Conservation (phyloP, 2,113 vertebrate genomes). For the Hippocampus comes region DNA sequence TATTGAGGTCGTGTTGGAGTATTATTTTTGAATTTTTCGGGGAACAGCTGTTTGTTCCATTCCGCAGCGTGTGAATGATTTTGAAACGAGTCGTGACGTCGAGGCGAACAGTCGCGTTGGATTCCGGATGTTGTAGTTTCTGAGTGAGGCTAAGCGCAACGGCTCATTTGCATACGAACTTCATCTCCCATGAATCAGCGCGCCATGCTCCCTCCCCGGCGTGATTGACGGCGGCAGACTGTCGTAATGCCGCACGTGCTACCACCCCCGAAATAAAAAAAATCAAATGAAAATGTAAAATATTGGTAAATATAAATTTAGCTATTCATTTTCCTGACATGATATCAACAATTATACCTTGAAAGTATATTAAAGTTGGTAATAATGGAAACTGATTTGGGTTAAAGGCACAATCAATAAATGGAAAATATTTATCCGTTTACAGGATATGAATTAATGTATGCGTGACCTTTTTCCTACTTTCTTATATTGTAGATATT, state of each 20-base stretch:
- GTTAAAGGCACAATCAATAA: too few relatives aligned
- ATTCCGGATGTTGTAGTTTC: slow-evolving; percentile 59
- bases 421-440: too few relatives aligned
- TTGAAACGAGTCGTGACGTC: background rate
- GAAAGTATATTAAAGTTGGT: too few relatives aligned
- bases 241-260: slow-evolving; percentile 8
- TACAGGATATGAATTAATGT: too few relatives aligned
- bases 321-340: too few relatives aligned
- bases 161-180: slow-evolving; percentile 22
- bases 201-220: slow-evolving; percentile 13
- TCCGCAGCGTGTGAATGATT: background rate
- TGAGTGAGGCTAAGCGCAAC: accelerated
- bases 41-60: background rate
- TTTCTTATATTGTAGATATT: too few relatives aligned
- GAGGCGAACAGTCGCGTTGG: background rate
- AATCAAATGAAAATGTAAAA: background rate
- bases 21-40: background rate
- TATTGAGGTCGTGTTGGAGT: background rate
- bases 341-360: too few relatives aligned
- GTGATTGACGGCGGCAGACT: slow-evolving; percentile 55
- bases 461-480: too few relatives aligned
- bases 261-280: background rate
- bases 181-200: slow-evolving; percentile 49
- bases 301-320: background rate
- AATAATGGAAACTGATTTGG: too few relatives aligned